phyloP scores from a whole-genome alignment of 2,113 vertebrate genomes.

The Oncorhynchus kisutch region DNA sequence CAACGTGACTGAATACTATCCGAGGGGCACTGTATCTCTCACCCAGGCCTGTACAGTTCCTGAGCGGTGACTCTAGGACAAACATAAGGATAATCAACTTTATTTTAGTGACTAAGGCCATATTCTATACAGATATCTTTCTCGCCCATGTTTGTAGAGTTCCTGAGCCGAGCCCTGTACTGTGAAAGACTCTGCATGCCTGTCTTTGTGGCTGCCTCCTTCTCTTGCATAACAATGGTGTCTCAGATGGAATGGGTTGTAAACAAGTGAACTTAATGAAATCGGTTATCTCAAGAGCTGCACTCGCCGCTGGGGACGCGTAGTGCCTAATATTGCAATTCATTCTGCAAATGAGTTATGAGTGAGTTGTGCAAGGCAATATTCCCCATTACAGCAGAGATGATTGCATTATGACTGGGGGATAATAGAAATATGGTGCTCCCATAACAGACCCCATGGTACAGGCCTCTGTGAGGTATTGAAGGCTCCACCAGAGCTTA shows the following conservation, averaged over 20 bases:
- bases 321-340: slow-evolving; percentile 53
- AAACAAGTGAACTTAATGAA: slow-evolving; percentile 63
- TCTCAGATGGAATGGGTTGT: slow-evolving; percentile 44
- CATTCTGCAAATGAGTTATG: slow-evolving; percentile 63
- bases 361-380: slow-evolving; percentile 50
- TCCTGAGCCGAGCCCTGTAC: not conserved
- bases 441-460: not conserved
- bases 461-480: not conserved
- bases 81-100: not conserved
- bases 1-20: no score
- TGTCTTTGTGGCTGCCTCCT: slow-evolving; percentile 13
- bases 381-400: slow-evolving; percentile 43
- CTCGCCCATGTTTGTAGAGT: not conserved
- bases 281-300: slow-evolving; percentile 44
- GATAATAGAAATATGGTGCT: slow-evolving; percentile 47
- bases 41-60: no score
- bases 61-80: no score
- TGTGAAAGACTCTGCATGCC: not conserved
- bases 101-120: not conserved
- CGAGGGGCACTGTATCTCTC: no score
- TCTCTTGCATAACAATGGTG: slow-evolving; percentile 22
- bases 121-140: not conserved
- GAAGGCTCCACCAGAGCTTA: not conserved
- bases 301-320: slow-evolving; percentile 47
- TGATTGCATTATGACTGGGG: slow-evolving; percentile 54